phyloP scores from a whole-genome alignment of 64 coral and sea anemone species.

The Platygyra sinensis region DNA sequence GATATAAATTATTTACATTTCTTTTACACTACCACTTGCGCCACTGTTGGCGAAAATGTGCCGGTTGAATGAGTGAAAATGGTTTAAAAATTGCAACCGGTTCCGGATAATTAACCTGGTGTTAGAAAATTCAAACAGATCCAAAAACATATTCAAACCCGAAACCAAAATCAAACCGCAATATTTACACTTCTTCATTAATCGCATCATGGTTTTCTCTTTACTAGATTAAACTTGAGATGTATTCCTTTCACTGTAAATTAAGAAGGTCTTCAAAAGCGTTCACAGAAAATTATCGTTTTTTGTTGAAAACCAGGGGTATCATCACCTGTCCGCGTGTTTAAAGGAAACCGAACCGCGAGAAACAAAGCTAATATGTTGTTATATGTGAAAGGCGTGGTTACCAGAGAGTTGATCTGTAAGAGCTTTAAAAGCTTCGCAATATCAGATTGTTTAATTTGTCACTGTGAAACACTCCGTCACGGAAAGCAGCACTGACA shows the following conservation, averaged over 20 bases:
- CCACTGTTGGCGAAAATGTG: neutral
- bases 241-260: neutral
- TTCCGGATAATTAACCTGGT: neutral
- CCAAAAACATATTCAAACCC: neutral
- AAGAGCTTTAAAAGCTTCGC: neutral
- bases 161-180: neutral
- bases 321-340: neutral
- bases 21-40: neutral
- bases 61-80: neutral
- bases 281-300: neutral
- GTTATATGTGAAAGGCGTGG: neutral
- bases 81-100: neutral
- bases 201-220: neutral
- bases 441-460: neutral
- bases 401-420: neutral
- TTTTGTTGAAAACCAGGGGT: neutral
- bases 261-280: neutral
- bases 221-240: neutral
- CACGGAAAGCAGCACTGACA: neutral
- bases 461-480: neutral
- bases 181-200: neutral
- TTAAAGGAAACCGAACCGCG: neutral
- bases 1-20: neutral
- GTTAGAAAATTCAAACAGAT: neutral
- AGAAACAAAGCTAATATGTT: neutral